A percentile compares a stretch with the other conserved stretches of the same genome.
phyloP scores from a whole-genome alignment of 2,888 invertebrate genomes.

The Diabrotica balteata region DNA sequence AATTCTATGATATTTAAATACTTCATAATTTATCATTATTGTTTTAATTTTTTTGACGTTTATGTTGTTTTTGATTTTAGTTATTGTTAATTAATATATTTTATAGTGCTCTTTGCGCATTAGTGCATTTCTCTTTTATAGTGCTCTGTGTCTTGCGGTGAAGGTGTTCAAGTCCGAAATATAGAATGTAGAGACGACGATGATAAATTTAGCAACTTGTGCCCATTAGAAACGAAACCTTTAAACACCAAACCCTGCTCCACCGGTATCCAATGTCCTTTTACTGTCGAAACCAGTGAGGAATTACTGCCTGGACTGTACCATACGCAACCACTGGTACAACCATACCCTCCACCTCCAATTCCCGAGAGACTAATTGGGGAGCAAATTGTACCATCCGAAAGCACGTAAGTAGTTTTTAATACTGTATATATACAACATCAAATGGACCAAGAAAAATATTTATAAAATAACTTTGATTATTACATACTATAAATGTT shows the following conservation, averaged over 20 bases:
- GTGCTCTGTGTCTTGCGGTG: slow-evolving; percentile 95
- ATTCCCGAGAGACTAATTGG: slow-evolving; percentile 75
- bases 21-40: no score
- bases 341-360: slow-evolving; percentile 72
- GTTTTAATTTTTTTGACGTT: no score
- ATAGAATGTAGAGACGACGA: slow-evolving; percentile 78
- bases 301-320: slow-evolving; percentile 67
- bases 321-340: slow-evolving; percentile 72
- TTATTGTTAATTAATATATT: background rate
- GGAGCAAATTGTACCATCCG: slow-evolving; percentile 75
- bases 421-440: no score
- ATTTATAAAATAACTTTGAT: no score
- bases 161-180: slow-evolving; percentile 81
- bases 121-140: slow-evolving; percentile 57
- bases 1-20: no score
- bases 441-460: no score
- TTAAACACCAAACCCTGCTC: slow-evolving; percentile 75
- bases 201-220: slow-evolving; percentile 66
- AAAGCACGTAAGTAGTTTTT: slow-evolving; percentile 75
- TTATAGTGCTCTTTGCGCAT: slow-evolving; percentile 90
- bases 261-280: slow-evolving; percentile 75
- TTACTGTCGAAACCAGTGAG: slow-evolving; percentile 63
- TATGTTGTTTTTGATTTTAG: no score
- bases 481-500: no score
- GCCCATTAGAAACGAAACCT: slow-evolving; percentile 74